phyloP scores from a whole-genome alignment of 1,140 invertebrate genomes.

The Formica selysi region DNA sequence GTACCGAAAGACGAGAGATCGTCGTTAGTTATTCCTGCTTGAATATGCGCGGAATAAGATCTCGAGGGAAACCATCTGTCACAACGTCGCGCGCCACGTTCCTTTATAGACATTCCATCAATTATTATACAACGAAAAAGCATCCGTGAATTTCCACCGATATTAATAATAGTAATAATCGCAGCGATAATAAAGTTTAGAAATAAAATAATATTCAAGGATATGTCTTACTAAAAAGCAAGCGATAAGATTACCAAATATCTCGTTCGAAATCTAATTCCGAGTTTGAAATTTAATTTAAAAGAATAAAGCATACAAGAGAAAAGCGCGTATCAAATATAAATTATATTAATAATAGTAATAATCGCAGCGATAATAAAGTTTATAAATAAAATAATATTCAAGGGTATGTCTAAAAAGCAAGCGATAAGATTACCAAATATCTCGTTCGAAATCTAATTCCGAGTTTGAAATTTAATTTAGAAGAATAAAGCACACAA shows the following conservation, averaged over 20 bases:
- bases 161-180: background rate
- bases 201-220: too few relatives aligned
- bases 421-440: background rate
- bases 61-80: conserved; percentile 26
- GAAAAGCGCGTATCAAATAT: conserved; percentile 38
- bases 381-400: too few relatives aligned
- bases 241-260: background rate
- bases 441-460: background rate
- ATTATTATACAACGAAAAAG: conserved; percentile 19
- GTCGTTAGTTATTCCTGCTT: conserved; percentile 70
- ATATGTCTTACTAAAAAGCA: too few relatives aligned
- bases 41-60: conserved; percentile 44
- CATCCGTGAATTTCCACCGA: background rate
- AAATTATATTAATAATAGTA: background rate
- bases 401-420: too few relatives aligned
- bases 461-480: conserved; percentile 32
- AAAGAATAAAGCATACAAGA: background rate
- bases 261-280: background rate
- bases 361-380: background rate
- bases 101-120: conserved; percentile 38
- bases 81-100: conserved; percentile 17
- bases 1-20: conserved; percentile 57
- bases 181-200: background rate
- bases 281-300: conserved; percentile 31
- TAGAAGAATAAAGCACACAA: background rate